Conservation (phyloP, 2,888 invertebrate species). For the Tipula lateralis region DNA sequence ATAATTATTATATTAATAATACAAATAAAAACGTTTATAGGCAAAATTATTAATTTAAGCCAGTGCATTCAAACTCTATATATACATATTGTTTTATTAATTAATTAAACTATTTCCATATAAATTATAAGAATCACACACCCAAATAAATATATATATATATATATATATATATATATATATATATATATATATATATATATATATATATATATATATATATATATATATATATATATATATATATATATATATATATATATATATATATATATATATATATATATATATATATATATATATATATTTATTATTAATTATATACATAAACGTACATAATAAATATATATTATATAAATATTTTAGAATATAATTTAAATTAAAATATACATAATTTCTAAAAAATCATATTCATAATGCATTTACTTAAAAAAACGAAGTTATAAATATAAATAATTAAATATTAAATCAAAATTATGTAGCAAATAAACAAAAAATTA, state of each 20-base stretch:
- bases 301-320: not conserved
- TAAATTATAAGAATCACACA: not conserved
- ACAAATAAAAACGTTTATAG: not conserved
- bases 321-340: not conserved
- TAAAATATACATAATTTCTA: not conserved
- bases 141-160: not conserved
- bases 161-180: not conserved
- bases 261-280: not conserved
- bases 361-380: conserved; percentile 7
- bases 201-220: not conserved
- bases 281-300: not conserved
- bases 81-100: not conserved
- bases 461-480: not conserved
- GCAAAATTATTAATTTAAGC: not conserved
- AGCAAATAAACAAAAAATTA: not conserved
- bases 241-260: not conserved
- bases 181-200: not conserved
- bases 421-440: conserved; percentile 24
- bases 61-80: not conserved
- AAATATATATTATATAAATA: not conserved
- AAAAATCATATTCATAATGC: not conserved
- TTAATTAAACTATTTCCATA: conserved; percentile 1
- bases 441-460: not conserved
- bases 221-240: not conserved
- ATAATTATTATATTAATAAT: not conserved